These are phyloP conservation scores for Trisateles emortualis DNA, from an alignment of 2,888 invertebrate species.

Conservation along the genomic window DNA sequence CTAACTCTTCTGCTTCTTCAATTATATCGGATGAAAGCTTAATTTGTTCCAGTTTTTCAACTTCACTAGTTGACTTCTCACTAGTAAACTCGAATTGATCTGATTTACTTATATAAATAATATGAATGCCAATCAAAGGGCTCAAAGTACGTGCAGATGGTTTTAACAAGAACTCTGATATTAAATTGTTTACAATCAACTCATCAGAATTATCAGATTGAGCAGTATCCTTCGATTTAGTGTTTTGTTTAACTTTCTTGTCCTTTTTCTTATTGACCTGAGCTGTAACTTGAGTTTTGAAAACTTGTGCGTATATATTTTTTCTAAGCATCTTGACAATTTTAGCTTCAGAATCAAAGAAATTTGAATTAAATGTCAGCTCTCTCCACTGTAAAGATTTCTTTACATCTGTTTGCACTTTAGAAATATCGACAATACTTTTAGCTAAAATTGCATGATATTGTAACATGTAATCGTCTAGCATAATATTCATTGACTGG, in stretches of 20 bases:
- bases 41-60: constrained; percentile 1
- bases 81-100: not conserved
- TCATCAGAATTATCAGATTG: not conserved
- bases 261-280: not conserved
- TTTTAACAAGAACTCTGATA: not conserved
- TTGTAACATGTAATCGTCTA: constrained; percentile 17
- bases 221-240: not conserved
- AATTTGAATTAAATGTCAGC: constrained; percentile 13
- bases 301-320: not conserved
- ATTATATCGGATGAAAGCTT: not conserved
- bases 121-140: constrained; percentile 14
- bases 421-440: constrained; percentile 17
- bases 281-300: not conserved
- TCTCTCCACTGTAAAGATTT: constrained; percentile 12
- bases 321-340: constrained; percentile 4
- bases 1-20: constrained; percentile 21
- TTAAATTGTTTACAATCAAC: not conserved
- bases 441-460: constrained; percentile 27
- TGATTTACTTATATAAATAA: constrained; percentile 1
- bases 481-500: constrained; percentile 11
- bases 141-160: constrained; percentile 1
- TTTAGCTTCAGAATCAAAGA: constrained; percentile 20
- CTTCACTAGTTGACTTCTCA: not conserved
- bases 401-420: constrained; percentile 4
- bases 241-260: not conserved